Conservation (phyloP, 2,797 vertebrate genomes). For the Lemur catta region DNA sequence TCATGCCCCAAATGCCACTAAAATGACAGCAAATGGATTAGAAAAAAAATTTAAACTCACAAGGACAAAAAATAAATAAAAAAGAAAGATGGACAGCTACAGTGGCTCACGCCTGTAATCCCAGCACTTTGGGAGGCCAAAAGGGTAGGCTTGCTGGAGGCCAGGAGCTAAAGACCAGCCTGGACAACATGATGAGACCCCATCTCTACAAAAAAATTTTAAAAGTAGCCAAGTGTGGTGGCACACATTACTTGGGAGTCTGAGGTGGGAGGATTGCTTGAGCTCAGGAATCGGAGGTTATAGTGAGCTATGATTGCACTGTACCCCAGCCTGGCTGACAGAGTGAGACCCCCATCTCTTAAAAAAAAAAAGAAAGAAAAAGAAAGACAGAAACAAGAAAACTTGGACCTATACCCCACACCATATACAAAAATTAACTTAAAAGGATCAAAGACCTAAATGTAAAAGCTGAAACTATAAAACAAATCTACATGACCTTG, state of each 20-base stretch:
- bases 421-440: background rate
- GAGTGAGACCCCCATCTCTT: background rate
- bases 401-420: background rate
- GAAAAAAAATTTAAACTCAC: background rate
- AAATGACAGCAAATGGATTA: background rate
- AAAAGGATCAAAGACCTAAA: background rate
- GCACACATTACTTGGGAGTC: background rate
- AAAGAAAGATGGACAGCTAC: background rate
- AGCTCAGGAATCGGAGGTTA: background rate
- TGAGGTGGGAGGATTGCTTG: background rate
- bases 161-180: background rate
- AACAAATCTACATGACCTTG: background rate
- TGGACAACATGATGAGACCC: background rate
- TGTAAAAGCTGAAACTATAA: background rate
- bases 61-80: too few species aligned
- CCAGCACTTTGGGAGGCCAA: background rate
- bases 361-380: background rate
- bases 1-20: constrained; percentile 37
- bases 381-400: background rate
- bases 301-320: background rate
- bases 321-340: background rate
- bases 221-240: background rate
- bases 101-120: background rate
- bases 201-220: background rate
- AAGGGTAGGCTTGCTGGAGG: background rate